Evolutionary conservation across 2,888 invertebrate species (phyloP).

Genomic region (Drosophila mercatorum): DNA sequence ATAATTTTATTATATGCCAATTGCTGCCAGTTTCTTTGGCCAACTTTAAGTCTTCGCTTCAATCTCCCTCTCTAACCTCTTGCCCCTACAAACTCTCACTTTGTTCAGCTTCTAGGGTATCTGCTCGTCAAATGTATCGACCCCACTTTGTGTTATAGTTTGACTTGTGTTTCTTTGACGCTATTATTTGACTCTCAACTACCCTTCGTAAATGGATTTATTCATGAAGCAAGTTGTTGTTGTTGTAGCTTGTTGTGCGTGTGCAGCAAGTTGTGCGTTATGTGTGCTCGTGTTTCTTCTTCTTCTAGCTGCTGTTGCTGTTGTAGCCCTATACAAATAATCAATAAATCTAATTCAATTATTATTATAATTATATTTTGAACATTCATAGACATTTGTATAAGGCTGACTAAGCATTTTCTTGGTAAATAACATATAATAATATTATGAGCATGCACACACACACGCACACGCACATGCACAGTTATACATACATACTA

Average conservation of each 20-base stretch:
- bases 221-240: constrained; percentile 44
- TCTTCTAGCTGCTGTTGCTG: constrained; percentile 5
- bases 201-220: constrained; percentile 63
- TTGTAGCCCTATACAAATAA: constrained; percentile 69
- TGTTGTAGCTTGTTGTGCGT: constrained; percentile 47
- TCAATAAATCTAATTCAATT: constrained; percentile 81
- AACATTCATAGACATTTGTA: constrained; percentile 81
- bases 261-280: constrained; percentile 24
- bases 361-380: constrained; percentile 81
- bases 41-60: neutral
- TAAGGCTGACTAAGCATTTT: constrained; percentile 81
- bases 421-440: constrained; percentile 81
- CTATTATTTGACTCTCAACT: constrained; percentile 65
- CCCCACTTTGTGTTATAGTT: constrained; percentile 3
- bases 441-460: constrained; percentile 72
- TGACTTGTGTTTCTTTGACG: constrained; percentile 50
- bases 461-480: constrained; percentile 28
- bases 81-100: neutral
- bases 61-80: neutral
- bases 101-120: constrained; percentile 25
- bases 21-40: too few relatives aligned
- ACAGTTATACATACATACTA: constrained; percentile 8
- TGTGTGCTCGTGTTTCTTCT: constrained; percentile 9
- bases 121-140: neutral
- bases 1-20: neutral